A percentile compares a stretch with the other conserved stretches of the same genome.
Conservation (phyloP, 2,797 vertebrate species). For the Pipistrellus kuhlii region DNA sequence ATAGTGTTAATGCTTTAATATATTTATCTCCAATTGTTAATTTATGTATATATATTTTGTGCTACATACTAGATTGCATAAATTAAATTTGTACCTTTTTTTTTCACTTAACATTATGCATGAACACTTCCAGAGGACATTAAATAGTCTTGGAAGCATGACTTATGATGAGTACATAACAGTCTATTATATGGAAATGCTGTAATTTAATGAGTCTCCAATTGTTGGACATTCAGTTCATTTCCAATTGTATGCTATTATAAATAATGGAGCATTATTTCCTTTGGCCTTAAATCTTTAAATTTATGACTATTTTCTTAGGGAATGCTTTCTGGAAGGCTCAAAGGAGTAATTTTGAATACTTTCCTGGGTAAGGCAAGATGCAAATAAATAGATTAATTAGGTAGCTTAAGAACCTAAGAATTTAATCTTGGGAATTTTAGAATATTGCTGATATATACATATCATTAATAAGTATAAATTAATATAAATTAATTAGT, state of each 20-base stretch:
- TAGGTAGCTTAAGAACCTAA: slow-evolving; percentile 37
- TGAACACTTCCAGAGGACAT: slow-evolving; percentile 63
- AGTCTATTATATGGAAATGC: slow-evolving; percentile 36
- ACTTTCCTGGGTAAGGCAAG: slow-evolving; percentile 24
- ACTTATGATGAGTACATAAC: slow-evolving; percentile 59
- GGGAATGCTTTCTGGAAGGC: slow-evolving; percentile 43
- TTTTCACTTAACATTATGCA: slow-evolving; percentile 40
- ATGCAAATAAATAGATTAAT: slow-evolving; percentile 54
- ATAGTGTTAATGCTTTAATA: slow-evolving; percentile 56
- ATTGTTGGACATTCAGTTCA: slow-evolving; percentile 53
- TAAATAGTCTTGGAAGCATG: slow-evolving; percentile 71
- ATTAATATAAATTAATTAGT: slow-evolving; percentile 8
- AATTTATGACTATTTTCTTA: slow-evolving; percentile 65
- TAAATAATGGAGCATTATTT: slow-evolving; percentile 70
- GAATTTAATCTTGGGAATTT: background rate
- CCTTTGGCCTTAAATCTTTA: slow-evolving; percentile 60
- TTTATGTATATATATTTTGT: slow-evolving; percentile 64
- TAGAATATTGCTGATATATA: background rate
- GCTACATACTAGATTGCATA: slow-evolving; percentile 14
- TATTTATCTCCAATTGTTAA: slow-evolving; percentile 54
- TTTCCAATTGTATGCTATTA: slow-evolving; percentile 49
- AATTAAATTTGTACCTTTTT: slow-evolving; percentile 64
- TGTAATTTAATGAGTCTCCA: slow-evolving; percentile 67
- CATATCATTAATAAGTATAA: background rate
- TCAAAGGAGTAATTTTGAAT: slow-evolving; percentile 60